Conservation (phyloP, 2,888 invertebrate species). For the Parelbella ahira region DNA sequence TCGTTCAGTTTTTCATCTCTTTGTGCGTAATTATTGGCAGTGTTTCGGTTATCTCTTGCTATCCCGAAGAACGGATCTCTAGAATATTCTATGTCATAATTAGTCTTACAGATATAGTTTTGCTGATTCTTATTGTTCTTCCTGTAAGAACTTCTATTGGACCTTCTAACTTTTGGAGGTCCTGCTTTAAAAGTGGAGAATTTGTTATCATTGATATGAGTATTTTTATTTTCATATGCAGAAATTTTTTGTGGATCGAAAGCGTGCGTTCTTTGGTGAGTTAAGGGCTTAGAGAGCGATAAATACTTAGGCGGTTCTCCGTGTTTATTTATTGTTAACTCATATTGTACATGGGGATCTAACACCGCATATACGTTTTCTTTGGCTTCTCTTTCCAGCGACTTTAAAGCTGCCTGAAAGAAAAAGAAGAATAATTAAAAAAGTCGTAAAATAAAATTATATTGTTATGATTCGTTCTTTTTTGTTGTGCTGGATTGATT, state of each 20-base stretch:
- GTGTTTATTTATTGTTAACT: slow-evolving; percentile 76
- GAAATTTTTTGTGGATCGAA: slow-evolving; percentile 55
- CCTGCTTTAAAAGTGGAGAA: slow-evolving; percentile 59
- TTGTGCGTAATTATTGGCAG: slow-evolving; percentile 25
- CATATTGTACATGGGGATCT: slow-evolving; percentile 78
- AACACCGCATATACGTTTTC: slow-evolving; percentile 79
- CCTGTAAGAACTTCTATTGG: slow-evolving; percentile 51
- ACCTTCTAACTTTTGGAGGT: slow-evolving; percentile 52
- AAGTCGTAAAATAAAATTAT: too few relatives aligned
- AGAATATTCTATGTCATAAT: slow-evolving; percentile 67
- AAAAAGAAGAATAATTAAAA: slow-evolving; percentile 30
- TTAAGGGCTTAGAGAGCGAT: slow-evolving; percentile 74
- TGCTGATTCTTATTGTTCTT: slow-evolving; percentile 40
- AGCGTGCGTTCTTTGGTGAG: slow-evolving; percentile 74
- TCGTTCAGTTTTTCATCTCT: too few relatives aligned
- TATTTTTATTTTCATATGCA: slow-evolving; percentile 57
- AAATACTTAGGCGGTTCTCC: slow-evolving; percentile 77
- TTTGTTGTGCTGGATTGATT: too few relatives aligned
- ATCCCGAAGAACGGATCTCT: slow-evolving; percentile 63
- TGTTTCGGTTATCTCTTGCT: slow-evolving; percentile 37
- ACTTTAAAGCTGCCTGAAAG: slow-evolving; percentile 67
- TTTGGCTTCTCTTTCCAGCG: slow-evolving; percentile 78
- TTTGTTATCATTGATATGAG: slow-evolving; percentile 41
- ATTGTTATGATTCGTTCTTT: too few relatives aligned
- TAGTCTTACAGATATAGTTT: slow-evolving; percentile 54